Conservation (phyloP, 2,113 vertebrate genomes). For the Pionites leucogaster region DNA sequence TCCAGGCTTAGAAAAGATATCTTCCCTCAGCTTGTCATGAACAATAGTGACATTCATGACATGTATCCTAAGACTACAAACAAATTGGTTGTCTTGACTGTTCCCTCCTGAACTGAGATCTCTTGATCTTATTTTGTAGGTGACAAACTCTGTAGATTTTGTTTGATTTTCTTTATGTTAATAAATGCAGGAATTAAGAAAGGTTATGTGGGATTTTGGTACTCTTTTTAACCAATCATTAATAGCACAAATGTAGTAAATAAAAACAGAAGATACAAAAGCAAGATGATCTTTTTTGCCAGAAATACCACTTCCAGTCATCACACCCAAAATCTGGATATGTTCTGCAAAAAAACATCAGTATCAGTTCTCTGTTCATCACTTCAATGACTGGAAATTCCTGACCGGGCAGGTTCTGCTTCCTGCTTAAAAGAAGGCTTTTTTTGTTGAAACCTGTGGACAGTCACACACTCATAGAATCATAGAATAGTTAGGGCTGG, state of each 20-base stretch:
- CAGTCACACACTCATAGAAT: not conserved
- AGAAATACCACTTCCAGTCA: not conserved
- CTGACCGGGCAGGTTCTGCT: not conserved
- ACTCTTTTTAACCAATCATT: slow-evolving; percentile 24
- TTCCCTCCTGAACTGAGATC: slow-evolving; percentile 9
- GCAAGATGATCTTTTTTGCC: not conserved
- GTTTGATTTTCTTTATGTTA: slow-evolving; percentile 34
- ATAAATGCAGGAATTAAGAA: slow-evolving; percentile 33
- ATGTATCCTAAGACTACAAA: slow-evolving; percentile 46
- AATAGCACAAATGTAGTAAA: slow-evolving; percentile 1
- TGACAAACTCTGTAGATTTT: slow-evolving; percentile 15
- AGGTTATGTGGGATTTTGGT: not conserved
- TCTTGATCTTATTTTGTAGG: slow-evolving; percentile 12
- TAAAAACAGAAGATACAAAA: slow-evolving; percentile 1
- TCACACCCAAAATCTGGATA: not conserved
- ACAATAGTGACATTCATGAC: slow-evolving; percentile 18
- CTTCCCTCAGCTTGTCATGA: slow-evolving; percentile 22
- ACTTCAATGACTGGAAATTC: not conserved
- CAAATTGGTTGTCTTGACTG: slow-evolving; percentile 21
- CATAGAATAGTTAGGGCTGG: too few species aligned
- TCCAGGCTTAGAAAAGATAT: slow-evolving; percentile 7
- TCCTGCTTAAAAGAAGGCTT: not conserved
- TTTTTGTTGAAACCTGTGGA: not conserved
- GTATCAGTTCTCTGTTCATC: not conserved
- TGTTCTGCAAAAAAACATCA: not conserved